Conservation (phyloP, 1,140 invertebrate genomes). For the Drosophila funebris region DNA sequence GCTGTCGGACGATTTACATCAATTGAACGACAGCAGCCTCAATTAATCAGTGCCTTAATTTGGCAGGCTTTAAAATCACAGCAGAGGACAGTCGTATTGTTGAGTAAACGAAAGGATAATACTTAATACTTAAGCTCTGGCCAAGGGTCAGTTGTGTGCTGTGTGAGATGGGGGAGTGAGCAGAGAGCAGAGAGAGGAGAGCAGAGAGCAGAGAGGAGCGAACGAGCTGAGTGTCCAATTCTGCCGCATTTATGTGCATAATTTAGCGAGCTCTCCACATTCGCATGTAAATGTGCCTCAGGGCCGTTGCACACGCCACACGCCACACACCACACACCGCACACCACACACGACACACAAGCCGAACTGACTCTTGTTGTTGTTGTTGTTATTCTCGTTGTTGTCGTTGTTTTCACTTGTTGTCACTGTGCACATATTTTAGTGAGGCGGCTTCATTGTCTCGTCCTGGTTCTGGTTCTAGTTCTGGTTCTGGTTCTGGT, state of each 20-base stretch:
- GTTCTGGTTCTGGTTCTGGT: background rate
- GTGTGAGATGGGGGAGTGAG: background rate
- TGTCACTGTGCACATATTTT: conserved; percentile 41
- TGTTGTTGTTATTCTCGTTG: background rate
- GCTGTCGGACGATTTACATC: background rate
- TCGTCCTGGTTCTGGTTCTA: background rate
- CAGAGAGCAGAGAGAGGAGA: background rate
- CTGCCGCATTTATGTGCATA: conserved; percentile 45
- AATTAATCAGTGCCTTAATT: background rate
- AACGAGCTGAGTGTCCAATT: background rate
- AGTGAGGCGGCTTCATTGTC: conserved; percentile 18
- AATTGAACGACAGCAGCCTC: background rate
- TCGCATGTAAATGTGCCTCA: conserved; percentile 45
- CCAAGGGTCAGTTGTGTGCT: conserved; percentile 1
- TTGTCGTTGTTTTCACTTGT: conserved; percentile 6
- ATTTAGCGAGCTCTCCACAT: conserved; percentile 31
- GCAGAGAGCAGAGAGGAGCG: background rate
- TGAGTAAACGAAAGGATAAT: conserved; percentile 8
- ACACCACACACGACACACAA: too few relatives aligned
- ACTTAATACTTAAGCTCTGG: background rate
- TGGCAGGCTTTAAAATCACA: background rate
- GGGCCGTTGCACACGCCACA: conserved; percentile 13
- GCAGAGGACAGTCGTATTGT: background rate
- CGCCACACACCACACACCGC: background rate
- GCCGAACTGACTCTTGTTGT: too few relatives aligned